Evolutionary conservation across 2,888 invertebrate species (phyloP), one percentile per base, ranked within the genome.

Genomic region (Gandaritis pyraliata): DNA sequence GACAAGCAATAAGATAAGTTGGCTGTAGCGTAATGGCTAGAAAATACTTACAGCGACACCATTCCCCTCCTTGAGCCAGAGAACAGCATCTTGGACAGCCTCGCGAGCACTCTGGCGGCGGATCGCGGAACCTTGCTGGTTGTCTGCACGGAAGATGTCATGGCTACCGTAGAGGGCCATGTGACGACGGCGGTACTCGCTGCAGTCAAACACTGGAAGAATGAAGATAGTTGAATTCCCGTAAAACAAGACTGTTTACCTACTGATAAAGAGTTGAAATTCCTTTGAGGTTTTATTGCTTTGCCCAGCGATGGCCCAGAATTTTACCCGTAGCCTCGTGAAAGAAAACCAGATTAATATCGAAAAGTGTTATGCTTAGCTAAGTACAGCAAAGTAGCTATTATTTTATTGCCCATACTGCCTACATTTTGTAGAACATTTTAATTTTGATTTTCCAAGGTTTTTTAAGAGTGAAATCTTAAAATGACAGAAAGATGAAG

Each of bases 81-180:
- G 89, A 58, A 96, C 95, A 73, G 98, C 96, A 82, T 98, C 98
- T 68, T 96, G 95, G 72, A 98, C 94, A 0, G 98, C 96, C 81
- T 97, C 96, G 71, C 95, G 92, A 67, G 97, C 96, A 85, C 97
- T 97, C 82, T 96, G 94, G 68, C 95, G 95, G 73, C 98, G 93
- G 71, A 98, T 94, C 38, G 95, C 95, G 77, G 95, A 95, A 18
- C 97, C 98, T 71, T 97, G 96, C 65, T 94, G 93, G 85, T 98
- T 97, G 86, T 97, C 96, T 0, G 96, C 95, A 54, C 96, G 94
- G 93, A 98, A 98, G 87, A 98, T 96, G 79, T 98, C 97, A 82
- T 97, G 97, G 72, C 95, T 96, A 67, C 95, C 95, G 83, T 97
- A 97, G 57, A 95, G 93, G 66, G 96, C 95, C 85, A 97, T 95